Conservation (phyloP, 2,797 vertebrate species). For the Neolamprologus multifasciatus region DNA sequence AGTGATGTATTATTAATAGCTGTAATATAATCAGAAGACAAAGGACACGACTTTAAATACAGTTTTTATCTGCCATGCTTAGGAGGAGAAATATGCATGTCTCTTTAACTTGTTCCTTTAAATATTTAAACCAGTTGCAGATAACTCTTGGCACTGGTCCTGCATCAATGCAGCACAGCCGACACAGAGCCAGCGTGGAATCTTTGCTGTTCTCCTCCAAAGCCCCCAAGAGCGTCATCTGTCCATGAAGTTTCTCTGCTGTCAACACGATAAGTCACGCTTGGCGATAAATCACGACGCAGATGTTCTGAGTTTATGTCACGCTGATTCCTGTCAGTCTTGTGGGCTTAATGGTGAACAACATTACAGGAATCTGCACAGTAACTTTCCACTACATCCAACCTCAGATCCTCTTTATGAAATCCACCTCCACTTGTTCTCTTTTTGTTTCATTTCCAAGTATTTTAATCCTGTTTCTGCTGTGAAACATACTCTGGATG, state of each 20-base stretch:
- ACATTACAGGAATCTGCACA: conserved; percentile 8
- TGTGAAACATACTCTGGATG: accelerated
- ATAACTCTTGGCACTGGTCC: not conserved
- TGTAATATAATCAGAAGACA: not conserved
- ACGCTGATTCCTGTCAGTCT: conserved; percentile 14
- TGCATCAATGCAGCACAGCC: not conserved
- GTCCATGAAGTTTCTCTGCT: not conserved
- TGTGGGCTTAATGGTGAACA: not conserved
- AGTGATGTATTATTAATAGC: not conserved
- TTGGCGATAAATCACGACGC: not conserved
- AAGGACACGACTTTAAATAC: not conserved
- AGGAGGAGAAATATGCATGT: not conserved
- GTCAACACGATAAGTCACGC: conserved; percentile 22
- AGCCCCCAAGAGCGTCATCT: not conserved
- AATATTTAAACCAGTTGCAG: not conserved
- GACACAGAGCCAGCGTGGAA: not conserved
- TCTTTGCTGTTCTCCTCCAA: not conserved
- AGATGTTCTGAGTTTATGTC: conserved; percentile 24
- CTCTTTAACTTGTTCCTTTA: not conserved
- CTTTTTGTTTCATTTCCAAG: not conserved
- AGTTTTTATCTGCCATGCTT: not conserved
- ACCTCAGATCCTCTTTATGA: not conserved
- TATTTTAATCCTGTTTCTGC: not conserved
- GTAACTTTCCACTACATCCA: not conserved
- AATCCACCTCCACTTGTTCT: not conserved